phyloP scores from a whole-genome alignment of 1,140 invertebrate species.

The Atopsyche davidsoni region DNA sequence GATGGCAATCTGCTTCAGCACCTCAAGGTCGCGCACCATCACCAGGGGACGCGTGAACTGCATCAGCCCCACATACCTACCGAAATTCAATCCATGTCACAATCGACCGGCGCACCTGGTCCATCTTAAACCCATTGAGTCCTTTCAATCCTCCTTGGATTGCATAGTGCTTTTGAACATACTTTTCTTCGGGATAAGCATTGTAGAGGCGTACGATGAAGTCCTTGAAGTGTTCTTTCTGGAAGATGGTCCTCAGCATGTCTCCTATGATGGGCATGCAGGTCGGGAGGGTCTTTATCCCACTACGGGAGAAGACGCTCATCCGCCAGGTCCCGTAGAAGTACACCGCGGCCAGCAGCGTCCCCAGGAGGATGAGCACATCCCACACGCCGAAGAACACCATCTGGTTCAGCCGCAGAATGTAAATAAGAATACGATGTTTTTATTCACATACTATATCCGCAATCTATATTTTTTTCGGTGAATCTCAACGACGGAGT shows the following conservation, averaged over 20 bases:
- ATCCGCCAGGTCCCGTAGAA: too few relatives aligned
- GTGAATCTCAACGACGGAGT: too few relatives aligned
- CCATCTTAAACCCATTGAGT: neutral
- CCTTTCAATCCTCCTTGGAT: neutral
- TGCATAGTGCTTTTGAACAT: neutral
- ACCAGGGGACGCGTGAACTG: conserved; percentile 43
- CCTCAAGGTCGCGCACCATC: conserved; percentile 28
- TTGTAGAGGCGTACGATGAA: neutral
- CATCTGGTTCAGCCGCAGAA: too few relatives aligned
- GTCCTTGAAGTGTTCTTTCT: conserved; percentile 4
- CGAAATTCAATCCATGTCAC: neutral
- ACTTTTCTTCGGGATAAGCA: conserved; percentile 5
- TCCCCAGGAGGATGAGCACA: too few relatives aligned
- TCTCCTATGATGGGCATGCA: neutral
- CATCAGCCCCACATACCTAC: conserved; percentile 42
- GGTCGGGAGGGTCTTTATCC: neutral
- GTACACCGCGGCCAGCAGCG: too few relatives aligned
- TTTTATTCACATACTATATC: too few relatives aligned
- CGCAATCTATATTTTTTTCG: too few relatives aligned
- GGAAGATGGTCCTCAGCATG: neutral
- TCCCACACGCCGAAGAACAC: too few relatives aligned
- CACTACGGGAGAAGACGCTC: neutral
- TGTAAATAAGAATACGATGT: too few relatives aligned
- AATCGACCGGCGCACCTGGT: neutral
- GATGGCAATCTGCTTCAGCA: conserved; percentile 20